phyloP scores from a whole-genome alignment of 2,113 vertebrate species.

The Cavia porcellus region DNA sequence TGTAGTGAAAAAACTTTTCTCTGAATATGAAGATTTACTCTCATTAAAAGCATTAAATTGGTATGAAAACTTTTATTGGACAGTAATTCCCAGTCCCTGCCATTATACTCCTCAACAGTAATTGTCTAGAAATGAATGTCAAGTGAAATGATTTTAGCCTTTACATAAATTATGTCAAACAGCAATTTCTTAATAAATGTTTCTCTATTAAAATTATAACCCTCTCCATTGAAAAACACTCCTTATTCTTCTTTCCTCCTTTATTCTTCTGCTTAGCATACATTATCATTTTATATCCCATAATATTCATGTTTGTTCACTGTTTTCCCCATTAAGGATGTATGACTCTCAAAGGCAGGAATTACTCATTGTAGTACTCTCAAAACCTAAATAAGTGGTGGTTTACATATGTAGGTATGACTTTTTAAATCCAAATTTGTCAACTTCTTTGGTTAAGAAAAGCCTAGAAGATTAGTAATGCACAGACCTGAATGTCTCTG shows the following conservation, averaged over 20 bases:
- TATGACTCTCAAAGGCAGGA: neutral
- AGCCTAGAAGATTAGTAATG: neutral
- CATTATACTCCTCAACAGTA: neutral
- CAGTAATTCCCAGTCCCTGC: accelerated
- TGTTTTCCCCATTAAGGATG: neutral
- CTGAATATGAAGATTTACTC: neutral
- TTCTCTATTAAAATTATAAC: neutral
- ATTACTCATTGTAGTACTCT: neutral
- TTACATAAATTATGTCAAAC: constrained; percentile 4
- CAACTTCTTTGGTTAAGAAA: neutral
- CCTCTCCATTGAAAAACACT: neutral
- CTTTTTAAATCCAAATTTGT: neutral
- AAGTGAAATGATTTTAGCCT: neutral
- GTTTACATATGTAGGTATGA: neutral
- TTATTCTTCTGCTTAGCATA: neutral
- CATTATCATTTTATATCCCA: neutral
- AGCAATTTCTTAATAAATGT: neutral
- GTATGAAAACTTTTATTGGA: neutral
- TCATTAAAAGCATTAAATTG: neutral
- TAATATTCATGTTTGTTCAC: neutral
- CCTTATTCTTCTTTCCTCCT: neutral
- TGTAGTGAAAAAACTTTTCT: constrained; percentile 3
- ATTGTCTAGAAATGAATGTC: neutral
- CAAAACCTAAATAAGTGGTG: constrained; percentile 24
- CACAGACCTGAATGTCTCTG: neutral